Base-by-base conservation (phyloP, 2,113 vertebrate species). In the Carettochelys insculpta region DNA sequence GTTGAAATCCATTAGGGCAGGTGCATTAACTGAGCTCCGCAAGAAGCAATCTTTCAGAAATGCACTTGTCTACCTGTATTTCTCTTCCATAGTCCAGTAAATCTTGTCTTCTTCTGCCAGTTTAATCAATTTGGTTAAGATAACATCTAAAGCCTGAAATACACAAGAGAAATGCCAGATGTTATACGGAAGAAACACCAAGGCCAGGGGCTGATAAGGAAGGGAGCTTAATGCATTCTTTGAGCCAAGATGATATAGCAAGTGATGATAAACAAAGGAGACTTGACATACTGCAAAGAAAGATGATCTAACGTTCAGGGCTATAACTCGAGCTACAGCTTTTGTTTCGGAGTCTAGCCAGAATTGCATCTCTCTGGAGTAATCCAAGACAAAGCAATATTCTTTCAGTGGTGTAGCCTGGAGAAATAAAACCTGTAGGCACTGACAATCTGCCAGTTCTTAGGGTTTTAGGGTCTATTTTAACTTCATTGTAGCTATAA, bases 111-210 rank as follows among this genome's bases (percentile, higher is more conserved):
- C 85, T 38, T 90, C 87, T 34, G 80, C 45, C 65, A 90, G n/a
- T 56, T 94, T 76, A 45, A 80, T 83, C 84, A 90, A 43, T 73
- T 97, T 95, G 71, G 81, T 91, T 83, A 93, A 4, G 11, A 95
- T 93, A 89, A 93, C 91, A 83, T 96, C 88, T 75, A 95, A 92
- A 80, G 92, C 93, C 84, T 87, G 87, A 92, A 90, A 77, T 8
- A 86, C 50, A 88, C 85, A 83, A 83, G 76, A 87, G 65, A 71
- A 78, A 78, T 75, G 71, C 56, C 71, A 51, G 86, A 61, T 82
- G 56, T 88, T 56, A 88, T 87, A 50, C 78, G 51, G 88, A 91
- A 90, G 61, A 78, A 82, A 80, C 71, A 81, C 12, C 29, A 50
- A 56, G 25, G 31, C 68, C 16, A 89, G 41, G 43, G 89, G 79